Evolutionary conservation across 2,888 invertebrate species (phyloP).

Genomic region (Brachyptera risi): DNA sequence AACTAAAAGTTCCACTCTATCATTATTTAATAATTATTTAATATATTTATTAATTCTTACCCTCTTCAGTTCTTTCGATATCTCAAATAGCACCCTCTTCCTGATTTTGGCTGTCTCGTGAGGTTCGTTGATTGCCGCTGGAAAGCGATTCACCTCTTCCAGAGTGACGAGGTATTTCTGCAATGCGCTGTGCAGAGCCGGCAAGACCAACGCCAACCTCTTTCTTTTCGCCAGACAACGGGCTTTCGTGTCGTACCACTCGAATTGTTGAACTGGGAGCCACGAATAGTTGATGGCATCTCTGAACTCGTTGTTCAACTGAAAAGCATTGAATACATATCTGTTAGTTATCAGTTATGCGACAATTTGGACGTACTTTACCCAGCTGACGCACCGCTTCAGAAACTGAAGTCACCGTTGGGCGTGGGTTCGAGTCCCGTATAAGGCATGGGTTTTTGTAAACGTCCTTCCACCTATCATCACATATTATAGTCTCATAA

Average conservation of each 20-base stretch:
- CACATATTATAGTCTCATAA: no score
- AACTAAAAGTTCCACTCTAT: no score
- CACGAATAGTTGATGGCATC: slow-evolving; percentile 40
- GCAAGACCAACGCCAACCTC: slow-evolving; percentile 43
- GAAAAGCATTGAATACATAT: background rate
- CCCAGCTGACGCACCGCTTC: no score
- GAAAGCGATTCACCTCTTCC: slow-evolving; percentile 42
- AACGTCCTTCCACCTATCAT: no score
- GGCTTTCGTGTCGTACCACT: slow-evolving; percentile 44
- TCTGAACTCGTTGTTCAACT: slow-evolving; percentile 7
- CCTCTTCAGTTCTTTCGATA: slow-evolving; percentile 28
- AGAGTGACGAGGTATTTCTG: slow-evolving; percentile 51
- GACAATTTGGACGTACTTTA: no score
- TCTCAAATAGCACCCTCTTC: slow-evolving; percentile 24
- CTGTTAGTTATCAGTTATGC: no score
- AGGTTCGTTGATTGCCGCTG: background rate
- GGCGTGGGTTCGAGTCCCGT: no score
- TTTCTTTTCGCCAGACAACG: slow-evolving; percentile 44
- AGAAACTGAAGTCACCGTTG: no score
- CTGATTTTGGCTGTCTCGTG: background rate
- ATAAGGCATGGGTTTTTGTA: no score
- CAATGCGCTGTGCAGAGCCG: slow-evolving; percentile 54
- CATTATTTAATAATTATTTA: no score
- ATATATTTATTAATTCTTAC: no score
- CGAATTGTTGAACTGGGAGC: slow-evolving; percentile 45